Base-by-base conservation (phyloP, 1,140 invertebrate species). In the Diorhabda sublineata region DNA sequence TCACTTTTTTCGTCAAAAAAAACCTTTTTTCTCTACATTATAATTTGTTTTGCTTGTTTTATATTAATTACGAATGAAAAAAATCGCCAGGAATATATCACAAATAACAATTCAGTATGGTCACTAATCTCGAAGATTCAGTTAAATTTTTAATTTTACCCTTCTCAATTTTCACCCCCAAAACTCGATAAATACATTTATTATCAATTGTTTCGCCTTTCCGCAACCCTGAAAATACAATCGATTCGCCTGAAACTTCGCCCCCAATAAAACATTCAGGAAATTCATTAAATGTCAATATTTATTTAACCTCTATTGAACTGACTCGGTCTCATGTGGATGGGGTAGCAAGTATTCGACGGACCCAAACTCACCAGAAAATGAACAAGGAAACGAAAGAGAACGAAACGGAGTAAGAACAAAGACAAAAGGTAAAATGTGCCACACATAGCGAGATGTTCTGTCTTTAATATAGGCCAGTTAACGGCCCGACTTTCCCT, bases 281-380 rank as follows among this genome's bases (percentile, higher is more conserved):
- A 52, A 52, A 52, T 52, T 52, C 47, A 52, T 52, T 52, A 52
- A 52, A 52, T n/a, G n/a, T 52, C 47, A 52, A 52, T 52, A n/a
- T 52, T 52, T 52, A 52, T 52, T 52, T 52, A 52, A 52, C 47
- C 47, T 52, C 47, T n/a, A 52, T 52, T 52, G 47, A 52, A 52
- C 47, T 52, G 47, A 52, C 47, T 52, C 47, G 6, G 47, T 52
- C 47, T 6, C 47, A n/a, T 52, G 47, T 52, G 47, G 47, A 52
- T 8, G 6, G n/a, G 47, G n/a, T 6, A n/a, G n/a, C 6, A 52
- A 6, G n/a, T n/a, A 8, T 52, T 52, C 47, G 47, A 52, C 47
- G n/a, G n/a, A n/a, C n/a, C 47, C 47, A 52, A 52, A 52, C 47
- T 52, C 6, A 52, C 47, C 47, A 52, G 47, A 52, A 52, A 52